Evolutionary conservation across 2,888 invertebrate genomes (phyloP).

Genomic region (Folsomia candida): DNA sequence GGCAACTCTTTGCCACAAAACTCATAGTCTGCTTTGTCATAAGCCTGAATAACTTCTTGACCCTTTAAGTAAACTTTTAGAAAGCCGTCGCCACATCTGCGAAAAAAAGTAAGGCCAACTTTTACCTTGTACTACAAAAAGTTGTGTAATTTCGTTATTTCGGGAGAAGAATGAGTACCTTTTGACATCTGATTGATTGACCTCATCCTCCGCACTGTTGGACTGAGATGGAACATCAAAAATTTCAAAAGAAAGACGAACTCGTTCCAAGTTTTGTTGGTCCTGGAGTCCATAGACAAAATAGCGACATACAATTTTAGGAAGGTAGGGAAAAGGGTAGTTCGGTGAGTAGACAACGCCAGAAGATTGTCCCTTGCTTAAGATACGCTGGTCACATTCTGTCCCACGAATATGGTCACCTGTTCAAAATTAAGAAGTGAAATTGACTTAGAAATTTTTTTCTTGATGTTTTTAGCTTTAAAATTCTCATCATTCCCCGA

Average conservation of each 20-base stretch:
- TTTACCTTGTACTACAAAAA: slow-evolving; percentile 8
- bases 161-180: slow-evolving; percentile 24
- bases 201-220: slow-evolving; percentile 54
- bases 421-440: too few species aligned
- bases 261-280: slow-evolving; percentile 90
- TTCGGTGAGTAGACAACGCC: slow-evolving; percentile 94
- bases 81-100: slow-evolving; percentile 83
- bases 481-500: too few species aligned
- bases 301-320: slow-evolving; percentile 94
- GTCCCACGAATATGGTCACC: slow-evolving; percentile 92
- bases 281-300: slow-evolving; percentile 98
- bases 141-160: background rate
- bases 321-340: slow-evolving; percentile 92
- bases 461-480: too few species aligned
- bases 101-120: background rate
- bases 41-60: slow-evolving; percentile 86
- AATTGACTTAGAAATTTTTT: too few species aligned
- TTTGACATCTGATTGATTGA: slow-evolving; percentile 34
- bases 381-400: slow-evolving; percentile 97
- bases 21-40: slow-evolving; percentile 89
- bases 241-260: slow-evolving; percentile 79
- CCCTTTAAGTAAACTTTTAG: slow-evolving; percentile 86
- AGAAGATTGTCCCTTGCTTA: slow-evolving; percentile 86
- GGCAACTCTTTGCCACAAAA: slow-evolving; percentile 82
- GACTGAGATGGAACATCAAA: slow-evolving; percentile 83